These are phyloP conservation scores for Ciconia stormi DNA, from an alignment of 2,113 vertebrate species.

Conservation along the genomic window DNA sequence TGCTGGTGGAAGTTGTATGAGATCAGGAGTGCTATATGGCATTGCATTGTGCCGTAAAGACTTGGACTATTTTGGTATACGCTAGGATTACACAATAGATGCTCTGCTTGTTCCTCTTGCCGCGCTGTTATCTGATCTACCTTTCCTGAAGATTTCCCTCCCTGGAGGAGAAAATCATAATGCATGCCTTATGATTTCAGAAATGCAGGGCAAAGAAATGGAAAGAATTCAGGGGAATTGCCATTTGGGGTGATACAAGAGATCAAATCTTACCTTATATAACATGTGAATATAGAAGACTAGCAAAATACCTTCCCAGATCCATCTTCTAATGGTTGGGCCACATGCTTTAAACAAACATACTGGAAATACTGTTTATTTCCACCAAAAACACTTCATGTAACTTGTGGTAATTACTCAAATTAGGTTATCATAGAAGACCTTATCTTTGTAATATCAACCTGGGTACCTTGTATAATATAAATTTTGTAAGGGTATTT, in stretches of 20 bases:
- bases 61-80: neutral
- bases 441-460: neutral
- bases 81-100: fast-evolving
- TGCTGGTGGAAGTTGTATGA: neutral
- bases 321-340: neutral
- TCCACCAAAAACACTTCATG: neutral
- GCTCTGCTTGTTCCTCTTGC: neutral
- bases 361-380: neutral
- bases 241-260: neutral
- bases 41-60: neutral
- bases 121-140: neutral
- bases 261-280: neutral
- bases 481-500: neutral
- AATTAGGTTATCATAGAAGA: neutral
- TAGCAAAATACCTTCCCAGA: neutral
- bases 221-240: neutral
- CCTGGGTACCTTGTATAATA: neutral
- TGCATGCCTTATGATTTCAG: neutral
- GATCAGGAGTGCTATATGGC: neutral
- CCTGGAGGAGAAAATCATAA: neutral
- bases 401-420: neutral
- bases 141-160: neutral
- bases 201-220: neutral
- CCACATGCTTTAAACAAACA: neutral
- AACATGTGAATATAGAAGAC: no score